These are phyloP conservation scores for Microcebus jonahi DNA, from an alignment of 2,113 vertebrate species.

Conservation along the genomic window DNA sequence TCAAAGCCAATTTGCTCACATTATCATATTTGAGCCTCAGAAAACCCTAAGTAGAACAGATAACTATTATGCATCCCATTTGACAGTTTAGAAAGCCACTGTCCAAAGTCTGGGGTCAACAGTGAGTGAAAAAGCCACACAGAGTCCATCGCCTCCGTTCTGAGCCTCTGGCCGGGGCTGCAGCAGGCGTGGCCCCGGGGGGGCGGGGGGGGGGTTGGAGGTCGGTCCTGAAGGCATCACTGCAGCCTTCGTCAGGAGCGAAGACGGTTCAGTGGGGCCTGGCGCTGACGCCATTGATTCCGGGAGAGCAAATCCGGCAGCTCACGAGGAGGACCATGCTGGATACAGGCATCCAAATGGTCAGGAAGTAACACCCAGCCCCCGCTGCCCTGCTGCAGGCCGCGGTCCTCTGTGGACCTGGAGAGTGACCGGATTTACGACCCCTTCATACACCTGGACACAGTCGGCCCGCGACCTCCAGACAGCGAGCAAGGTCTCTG, in stretches of 20 bases:
- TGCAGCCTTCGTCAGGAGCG: not conserved
- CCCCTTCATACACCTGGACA: not conserved
- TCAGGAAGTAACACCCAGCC: not conserved
- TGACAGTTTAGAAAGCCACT: not conserved
- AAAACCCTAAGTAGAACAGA: not conserved
- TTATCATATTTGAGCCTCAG: not conserved
- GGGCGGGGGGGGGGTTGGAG: no score
- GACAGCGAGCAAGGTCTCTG: fast-evolving
- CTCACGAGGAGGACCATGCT: no score
- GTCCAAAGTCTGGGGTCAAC: not conserved
- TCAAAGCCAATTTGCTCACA: not conserved
- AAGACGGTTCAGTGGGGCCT: fast-evolving
- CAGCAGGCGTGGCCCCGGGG: fast-evolving
- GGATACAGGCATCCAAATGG: fast-evolving
- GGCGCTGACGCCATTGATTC: fast-evolving
- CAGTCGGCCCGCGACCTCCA: fast-evolving
- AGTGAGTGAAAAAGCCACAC: not conserved
- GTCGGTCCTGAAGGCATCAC: not conserved
- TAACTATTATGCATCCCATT: not conserved
- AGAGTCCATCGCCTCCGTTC: fast-evolving
- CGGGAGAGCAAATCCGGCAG: not conserved
- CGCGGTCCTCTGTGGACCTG: not conserved
- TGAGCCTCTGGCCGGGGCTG: not conserved
- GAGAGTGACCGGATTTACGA: fast-evolving
- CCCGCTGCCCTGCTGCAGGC: not conserved